phyloP scores from a whole-genome alignment of 2,113 vertebrate genomes.

The Ptychochromis oligacanthus region DNA sequence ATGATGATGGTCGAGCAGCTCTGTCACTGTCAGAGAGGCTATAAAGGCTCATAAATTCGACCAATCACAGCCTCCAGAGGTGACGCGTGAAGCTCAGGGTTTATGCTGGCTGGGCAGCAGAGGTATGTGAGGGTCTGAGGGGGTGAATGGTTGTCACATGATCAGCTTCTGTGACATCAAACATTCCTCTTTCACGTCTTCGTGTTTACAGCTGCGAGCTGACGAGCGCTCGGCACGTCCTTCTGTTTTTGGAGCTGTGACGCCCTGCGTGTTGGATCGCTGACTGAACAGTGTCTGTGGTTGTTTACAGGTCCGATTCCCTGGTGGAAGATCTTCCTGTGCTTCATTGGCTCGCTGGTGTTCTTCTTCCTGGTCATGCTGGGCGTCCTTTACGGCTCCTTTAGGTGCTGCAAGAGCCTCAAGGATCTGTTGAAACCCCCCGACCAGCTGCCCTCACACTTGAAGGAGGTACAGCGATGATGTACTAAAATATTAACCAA shows the following conservation, averaged over 20 bases:
- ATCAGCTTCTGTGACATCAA: not conserved
- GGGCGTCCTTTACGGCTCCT: not conserved
- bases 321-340: conserved; percentile 60
- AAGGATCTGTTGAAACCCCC: conserved; percentile 56
- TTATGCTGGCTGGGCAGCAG: no score
- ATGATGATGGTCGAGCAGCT: no score
- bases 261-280: not conserved
- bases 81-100: no score
- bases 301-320: conserved; percentile 51
- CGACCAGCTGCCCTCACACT: conserved; percentile 46
- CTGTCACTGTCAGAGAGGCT: no score
- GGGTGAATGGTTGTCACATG: not conserved
- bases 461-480: conserved; percentile 54
- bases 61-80: not conserved
- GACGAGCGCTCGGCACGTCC: no score
- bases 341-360: conserved; percentile 62
- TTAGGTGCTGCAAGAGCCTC: conserved; percentile 20
- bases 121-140: not conserved
- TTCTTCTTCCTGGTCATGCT: conserved; percentile 44
- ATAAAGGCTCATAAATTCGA: not conserved
- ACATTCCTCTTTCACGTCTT: not conserved
- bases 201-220: not conserved
- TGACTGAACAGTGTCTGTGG: fast-evolving
- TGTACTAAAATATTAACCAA: not conserved
- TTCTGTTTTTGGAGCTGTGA: not conserved